phyloP scores from a whole-genome alignment of 2,888 invertebrate genomes.

The Boloria selene region DNA sequence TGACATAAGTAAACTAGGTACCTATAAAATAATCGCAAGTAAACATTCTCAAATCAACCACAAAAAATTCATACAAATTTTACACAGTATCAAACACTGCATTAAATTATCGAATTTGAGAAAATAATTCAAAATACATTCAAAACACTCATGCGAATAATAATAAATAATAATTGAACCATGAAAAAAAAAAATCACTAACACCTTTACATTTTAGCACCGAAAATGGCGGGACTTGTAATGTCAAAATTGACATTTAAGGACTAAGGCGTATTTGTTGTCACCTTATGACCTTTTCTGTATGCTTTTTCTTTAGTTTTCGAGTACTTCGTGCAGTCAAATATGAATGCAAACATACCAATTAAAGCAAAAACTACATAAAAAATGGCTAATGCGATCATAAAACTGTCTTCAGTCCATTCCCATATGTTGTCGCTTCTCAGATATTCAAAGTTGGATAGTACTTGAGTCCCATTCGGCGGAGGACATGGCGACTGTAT shows the following conservation, averaged over 20 bases:
- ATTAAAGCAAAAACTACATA: constrained; percentile 83
- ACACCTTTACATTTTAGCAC: constrained; percentile 34
- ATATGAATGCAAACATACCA: constrained; percentile 83
- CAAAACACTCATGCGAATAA: neutral
- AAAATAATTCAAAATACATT: constrained; percentile 8
- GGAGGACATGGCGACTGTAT: constrained; percentile 91
- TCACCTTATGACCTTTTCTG: constrained; percentile 78
- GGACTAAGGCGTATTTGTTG: constrained; percentile 83
- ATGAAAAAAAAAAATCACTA: constrained; percentile 29
- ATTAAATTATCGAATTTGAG: neutral
- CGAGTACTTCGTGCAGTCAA: constrained; percentile 80
- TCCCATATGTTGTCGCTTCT: constrained; percentile 73
- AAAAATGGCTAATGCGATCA: constrained; percentile 83
- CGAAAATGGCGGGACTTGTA: constrained; percentile 20
- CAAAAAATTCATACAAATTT: neutral
- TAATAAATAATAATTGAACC: constrained; percentile 5
- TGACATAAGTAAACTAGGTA: neutral
- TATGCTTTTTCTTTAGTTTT: constrained; percentile 78
- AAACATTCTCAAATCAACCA: constrained; percentile 1
- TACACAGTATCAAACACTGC: constrained; percentile 9
- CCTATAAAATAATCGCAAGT: neutral
- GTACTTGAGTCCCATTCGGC: constrained; percentile 88
- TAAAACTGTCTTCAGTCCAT: constrained; percentile 79
- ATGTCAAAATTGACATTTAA: constrained; percentile 22
- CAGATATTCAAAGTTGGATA: constrained; percentile 75